Evolutionary conservation across 2,888 invertebrate genomes (phyloP).

Genomic region (Vanessa cardui): DNA sequence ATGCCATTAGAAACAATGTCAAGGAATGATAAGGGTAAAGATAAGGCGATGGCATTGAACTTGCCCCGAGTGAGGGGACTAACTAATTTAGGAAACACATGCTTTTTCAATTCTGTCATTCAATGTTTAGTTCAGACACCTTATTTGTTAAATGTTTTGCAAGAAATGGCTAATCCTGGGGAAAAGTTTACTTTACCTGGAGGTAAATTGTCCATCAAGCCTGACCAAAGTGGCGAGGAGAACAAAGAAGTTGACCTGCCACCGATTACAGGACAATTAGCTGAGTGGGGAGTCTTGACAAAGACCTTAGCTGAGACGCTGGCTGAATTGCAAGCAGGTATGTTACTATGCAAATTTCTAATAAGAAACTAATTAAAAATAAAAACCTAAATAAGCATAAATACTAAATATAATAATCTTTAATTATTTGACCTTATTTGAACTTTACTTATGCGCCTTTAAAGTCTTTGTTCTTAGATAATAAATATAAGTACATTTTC

Average conservation of each 20-base stretch:
- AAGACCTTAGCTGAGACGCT: slow-evolving; percentile 87
- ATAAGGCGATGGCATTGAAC: slow-evolving; percentile 59
- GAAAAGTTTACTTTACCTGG: slow-evolving; percentile 89
- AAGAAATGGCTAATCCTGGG: slow-evolving; percentile 86
- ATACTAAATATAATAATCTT: too few species aligned
- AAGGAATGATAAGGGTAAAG: slow-evolving; percentile 67
- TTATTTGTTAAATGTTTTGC: slow-evolving; percentile 86
- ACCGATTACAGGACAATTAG: slow-evolving; percentile 85
- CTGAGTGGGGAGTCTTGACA: slow-evolving; percentile 87
- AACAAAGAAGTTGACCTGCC: slow-evolving; percentile 82
- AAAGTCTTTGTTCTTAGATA: too few species aligned
- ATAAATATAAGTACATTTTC: too few species aligned
- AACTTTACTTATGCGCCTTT: too few species aligned
- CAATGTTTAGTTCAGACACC: slow-evolving; percentile 96
- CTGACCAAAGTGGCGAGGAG: slow-evolving; percentile 65
- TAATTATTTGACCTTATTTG: too few species aligned
- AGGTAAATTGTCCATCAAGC: slow-evolving; percentile 83
- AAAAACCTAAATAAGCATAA: too few species aligned
- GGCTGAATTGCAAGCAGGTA: slow-evolving; percentile 85
- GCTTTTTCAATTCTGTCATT: slow-evolving; percentile 98
- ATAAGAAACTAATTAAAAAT: not conserved
- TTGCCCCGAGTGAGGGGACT: slow-evolving; percentile 89
- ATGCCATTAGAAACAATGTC: slow-evolving; percentile 51
- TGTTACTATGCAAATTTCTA: not conserved
- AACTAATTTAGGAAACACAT: slow-evolving; percentile 96